Percentiles rank a stretch among this genome's conserved stretches.
phyloP scores from a whole-genome alignment of 2,113 vertebrate species.

The Zeus faber region DNA sequence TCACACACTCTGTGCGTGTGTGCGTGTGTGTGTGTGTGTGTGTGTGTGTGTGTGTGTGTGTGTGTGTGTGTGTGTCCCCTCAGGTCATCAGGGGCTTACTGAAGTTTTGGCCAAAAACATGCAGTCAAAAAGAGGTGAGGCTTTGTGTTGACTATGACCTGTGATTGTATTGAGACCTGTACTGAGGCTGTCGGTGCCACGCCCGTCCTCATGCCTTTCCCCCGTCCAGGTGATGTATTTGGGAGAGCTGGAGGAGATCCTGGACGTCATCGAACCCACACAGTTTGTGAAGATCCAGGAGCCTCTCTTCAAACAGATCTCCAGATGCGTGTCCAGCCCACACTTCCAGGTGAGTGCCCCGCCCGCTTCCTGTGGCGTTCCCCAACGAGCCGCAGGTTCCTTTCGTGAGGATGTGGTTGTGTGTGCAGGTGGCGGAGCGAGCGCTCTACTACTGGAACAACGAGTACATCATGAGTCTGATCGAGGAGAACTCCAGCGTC shows the following conservation, averaged over 20 bases:
- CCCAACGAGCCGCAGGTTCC: too few species aligned
- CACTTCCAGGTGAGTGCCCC: constrained; percentile 97
- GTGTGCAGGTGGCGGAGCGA: constrained; percentile 89
- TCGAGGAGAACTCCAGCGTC: constrained; percentile 98
- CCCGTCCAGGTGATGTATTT: constrained; percentile 91
- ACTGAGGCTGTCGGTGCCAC: background rate
- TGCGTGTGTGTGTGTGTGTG: constrained; percentile 3
- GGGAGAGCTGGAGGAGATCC: constrained; percentile 96
- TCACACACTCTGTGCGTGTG: background rate
- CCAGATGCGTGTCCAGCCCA: constrained; percentile 97
- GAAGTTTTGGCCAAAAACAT: too few species aligned
- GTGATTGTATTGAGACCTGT: too few species aligned
- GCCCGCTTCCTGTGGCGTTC: too few species aligned
- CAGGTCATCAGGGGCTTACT: too few species aligned
- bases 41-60: background rate
- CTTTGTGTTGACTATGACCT: too few species aligned
- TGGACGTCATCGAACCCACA: constrained; percentile 97
- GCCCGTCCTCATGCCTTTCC: too few species aligned
- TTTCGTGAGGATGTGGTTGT: constrained; percentile 7
- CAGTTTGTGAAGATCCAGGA: constrained; percentile 99
- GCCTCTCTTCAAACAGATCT: constrained; percentile 98
- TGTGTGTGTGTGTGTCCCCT: background rate
- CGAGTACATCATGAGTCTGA: constrained; percentile 99
- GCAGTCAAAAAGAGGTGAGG: too few species aligned
- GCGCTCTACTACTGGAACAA: constrained; percentile 99